Conservation (phyloP, 2,888 invertebrate genomes). For the Cephalotes varians region DNA sequence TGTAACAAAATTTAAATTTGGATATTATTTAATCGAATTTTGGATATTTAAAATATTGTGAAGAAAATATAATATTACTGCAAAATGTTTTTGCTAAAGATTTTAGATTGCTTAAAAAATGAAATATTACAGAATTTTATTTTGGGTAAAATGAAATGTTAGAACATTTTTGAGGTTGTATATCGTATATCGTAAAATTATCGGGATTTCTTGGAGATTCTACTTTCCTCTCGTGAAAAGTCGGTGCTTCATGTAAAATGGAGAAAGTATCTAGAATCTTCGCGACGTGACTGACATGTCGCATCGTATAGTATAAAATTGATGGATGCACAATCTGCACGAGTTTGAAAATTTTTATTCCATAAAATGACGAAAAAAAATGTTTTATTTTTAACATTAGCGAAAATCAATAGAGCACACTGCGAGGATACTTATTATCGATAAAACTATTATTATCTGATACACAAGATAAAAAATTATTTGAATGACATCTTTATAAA, state of each 20-base stretch:
- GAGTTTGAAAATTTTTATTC: neutral
- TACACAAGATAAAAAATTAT: neutral
- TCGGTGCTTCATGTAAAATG: slow-evolving; percentile 41
- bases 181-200: slow-evolving; percentile 30
- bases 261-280: slow-evolving; percentile 40
- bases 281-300: slow-evolving; percentile 44
- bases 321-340: slow-evolving; percentile 27
- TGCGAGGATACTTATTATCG: neutral
- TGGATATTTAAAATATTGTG: neutral
- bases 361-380: neutral
- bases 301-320: slow-evolving; percentile 18
- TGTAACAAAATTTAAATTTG: neutral
- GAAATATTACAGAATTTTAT: slow-evolving; percentile 5
- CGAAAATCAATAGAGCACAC: slow-evolving; percentile 4
- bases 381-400: neutral
- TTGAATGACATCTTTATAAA: neutral
- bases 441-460: neutral
- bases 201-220: slow-evolving; percentile 27
- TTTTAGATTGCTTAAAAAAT: neutral
- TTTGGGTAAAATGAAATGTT: neutral
- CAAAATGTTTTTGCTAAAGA: neutral
- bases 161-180: slow-evolving; percentile 1
- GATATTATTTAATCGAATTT: neutral
- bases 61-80: neutral
- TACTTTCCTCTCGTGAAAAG: slow-evolving; percentile 30